Conservation (phyloP, 1,140 invertebrate genomes). For the Penaeus indicus region DNA sequence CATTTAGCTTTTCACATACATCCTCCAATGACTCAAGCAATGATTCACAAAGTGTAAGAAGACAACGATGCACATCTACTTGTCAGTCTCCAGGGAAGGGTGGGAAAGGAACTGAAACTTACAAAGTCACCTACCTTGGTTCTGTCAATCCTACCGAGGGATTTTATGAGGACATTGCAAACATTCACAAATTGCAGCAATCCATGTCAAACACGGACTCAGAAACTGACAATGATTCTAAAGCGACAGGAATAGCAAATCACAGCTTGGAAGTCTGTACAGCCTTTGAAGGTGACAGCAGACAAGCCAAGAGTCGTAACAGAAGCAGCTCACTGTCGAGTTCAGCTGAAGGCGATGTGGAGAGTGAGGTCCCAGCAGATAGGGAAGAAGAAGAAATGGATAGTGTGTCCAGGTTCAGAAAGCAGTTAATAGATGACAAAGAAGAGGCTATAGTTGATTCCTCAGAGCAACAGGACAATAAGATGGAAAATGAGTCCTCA, state of each 20-base stretch:
- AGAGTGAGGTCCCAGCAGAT: conserved; percentile 47
- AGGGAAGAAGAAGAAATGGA: conserved; percentile 24
- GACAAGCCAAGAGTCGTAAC: conserved; percentile 32
- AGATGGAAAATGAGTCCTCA: conserved; percentile 16
- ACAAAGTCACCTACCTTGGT: conserved; percentile 21
- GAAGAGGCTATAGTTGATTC: conserved; percentile 58
- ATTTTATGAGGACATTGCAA: conserved; percentile 34
- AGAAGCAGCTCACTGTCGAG: conserved; percentile 51
- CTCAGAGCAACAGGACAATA: conserved; percentile 29
- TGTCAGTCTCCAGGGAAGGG: conserved; percentile 47
- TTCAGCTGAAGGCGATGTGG: conserved; percentile 55
- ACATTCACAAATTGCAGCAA: conserved; percentile 19
- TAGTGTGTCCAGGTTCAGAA: not conserved
- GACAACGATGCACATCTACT: conserved; percentile 57
- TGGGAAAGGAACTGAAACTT: conserved; percentile 25
- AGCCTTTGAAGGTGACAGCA: not conserved
- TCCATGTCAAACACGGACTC: conserved; percentile 48
- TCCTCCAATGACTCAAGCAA: conserved; percentile 60
- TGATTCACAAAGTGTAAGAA: conserved; percentile 53
- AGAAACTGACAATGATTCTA: conserved; percentile 48
- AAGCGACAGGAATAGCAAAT: not conserved
- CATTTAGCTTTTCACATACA: conserved; percentile 57
- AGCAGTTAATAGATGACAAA: conserved; percentile 18
- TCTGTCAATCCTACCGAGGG: conserved; percentile 35
- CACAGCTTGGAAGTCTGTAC: conserved; percentile 37